Evolutionary conservation across 2,113 vertebrate species (phyloP).

Genomic region (Meleagris gallopavo): DNA sequence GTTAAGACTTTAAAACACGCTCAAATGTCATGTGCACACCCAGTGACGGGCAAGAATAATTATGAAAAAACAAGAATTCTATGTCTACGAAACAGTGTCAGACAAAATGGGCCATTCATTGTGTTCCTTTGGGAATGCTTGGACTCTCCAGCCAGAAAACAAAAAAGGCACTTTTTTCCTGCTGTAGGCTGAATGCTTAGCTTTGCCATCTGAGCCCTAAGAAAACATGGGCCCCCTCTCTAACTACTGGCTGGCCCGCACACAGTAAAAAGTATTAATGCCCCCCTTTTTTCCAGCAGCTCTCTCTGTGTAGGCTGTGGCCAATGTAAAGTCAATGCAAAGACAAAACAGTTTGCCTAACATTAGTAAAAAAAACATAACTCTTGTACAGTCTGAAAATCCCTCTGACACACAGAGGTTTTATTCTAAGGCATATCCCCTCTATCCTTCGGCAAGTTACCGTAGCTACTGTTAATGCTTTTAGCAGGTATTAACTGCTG

Average conservation of each 20-base stretch:
- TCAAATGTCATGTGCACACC: constrained; percentile 92
- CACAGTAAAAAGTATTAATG: constrained; percentile 95
- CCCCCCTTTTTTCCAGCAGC: constrained; percentile 83
- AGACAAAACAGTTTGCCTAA: constrained; percentile 99
- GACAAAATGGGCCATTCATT: constrained; percentile 96
- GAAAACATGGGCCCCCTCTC: constrained; percentile 96
- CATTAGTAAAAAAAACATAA: constrained; percentile 80
- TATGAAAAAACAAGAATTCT: constrained; percentile 90
- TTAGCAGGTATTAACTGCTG: constrained; percentile 66
- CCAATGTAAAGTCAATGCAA: constrained; percentile 90
- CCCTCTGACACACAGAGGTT: constrained; percentile 72
- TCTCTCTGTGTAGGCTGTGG: constrained; percentile 86
- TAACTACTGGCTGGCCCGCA: constrained; percentile 87
- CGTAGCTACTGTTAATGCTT: constrained; percentile 69
- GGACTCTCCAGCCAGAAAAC: constrained; percentile 91
- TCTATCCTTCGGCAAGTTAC: constrained; percentile 50
- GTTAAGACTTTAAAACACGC: constrained; percentile 89
- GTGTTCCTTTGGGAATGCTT: constrained; percentile 91
- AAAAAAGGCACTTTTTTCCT: constrained; percentile 95
- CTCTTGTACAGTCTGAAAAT: constrained; percentile 73
- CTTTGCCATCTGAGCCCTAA: constrained; percentile 98
- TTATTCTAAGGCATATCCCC: constrained; percentile 66
- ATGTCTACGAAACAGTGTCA: constrained; percentile 83
- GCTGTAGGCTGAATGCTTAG: constrained; percentile 95
- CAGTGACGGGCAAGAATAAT: constrained; percentile 88